Conservation (phyloP, 2,888 invertebrate genomes). For the Tineola bisselliella region DNA sequence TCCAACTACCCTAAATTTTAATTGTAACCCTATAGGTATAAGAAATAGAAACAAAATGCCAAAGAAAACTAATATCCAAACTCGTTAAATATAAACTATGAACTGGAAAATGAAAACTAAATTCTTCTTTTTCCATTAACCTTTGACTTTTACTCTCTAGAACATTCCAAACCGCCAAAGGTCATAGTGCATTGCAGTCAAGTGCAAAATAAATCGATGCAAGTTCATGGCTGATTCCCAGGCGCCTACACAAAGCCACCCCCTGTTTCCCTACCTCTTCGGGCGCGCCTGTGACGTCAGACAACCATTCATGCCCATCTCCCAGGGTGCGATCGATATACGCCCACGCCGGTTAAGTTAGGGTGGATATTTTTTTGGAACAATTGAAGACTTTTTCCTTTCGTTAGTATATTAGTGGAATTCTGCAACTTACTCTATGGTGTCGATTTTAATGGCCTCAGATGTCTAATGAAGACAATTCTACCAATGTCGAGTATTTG, state of each 20-base stretch:
- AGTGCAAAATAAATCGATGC: slow-evolving; percentile 1
- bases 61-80: too few species aligned
- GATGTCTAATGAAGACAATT: too few species aligned
- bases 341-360: background rate
- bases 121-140: background rate
- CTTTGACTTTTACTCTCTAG: background rate
- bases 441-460: too few species aligned
- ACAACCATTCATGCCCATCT: background rate
- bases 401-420: too few species aligned
- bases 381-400: background rate
- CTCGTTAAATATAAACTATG: too few species aligned
- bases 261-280: background rate
- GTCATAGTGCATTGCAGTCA: background rate
- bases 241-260: background rate
- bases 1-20: too few species aligned
- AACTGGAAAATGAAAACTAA: background rate
- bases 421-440: too few species aligned
- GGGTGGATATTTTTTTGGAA: background rate
- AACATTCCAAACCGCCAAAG: background rate
- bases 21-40: too few species aligned
- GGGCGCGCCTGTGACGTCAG: slow-evolving; percentile 4
- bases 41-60: too few species aligned
- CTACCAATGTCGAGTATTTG: too few species aligned
- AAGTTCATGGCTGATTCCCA: background rate
- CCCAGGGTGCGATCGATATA: background rate